These are phyloP conservation scores for Vulpes lagopus DNA, from an alignment of 2,113 vertebrate genomes.

Conservation along the genomic window DNA sequence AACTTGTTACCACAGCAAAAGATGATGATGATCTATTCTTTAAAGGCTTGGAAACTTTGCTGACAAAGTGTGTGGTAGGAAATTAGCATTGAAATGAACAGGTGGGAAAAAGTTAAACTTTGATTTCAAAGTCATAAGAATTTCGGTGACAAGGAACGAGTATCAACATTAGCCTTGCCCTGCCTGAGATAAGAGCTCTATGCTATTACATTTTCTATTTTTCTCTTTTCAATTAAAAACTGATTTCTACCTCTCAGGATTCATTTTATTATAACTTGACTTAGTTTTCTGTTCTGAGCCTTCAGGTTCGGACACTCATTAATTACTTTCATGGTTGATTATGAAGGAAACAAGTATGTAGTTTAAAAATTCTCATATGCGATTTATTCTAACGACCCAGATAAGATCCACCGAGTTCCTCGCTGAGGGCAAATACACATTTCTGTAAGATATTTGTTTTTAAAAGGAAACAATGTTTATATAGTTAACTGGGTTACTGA, in stretches of 20 bases:
- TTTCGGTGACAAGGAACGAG: not conserved
- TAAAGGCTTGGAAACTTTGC: not conserved
- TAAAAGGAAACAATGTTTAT: conserved; percentile 27
- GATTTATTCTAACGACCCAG: conserved; percentile 44
- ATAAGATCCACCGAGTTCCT: not conserved
- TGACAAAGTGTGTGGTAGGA: not conserved
- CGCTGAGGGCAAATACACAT: conserved; percentile 40
- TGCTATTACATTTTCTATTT: not conserved
- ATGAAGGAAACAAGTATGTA: not conserved
- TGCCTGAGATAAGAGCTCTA: not conserved
- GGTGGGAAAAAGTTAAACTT: not conserved
- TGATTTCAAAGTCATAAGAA: conserved; percentile 28
- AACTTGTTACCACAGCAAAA: not conserved
- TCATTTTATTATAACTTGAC: not conserved
- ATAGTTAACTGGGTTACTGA: conserved; percentile 49
- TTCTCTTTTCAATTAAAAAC: conserved; percentile 33
- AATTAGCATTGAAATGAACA: not conserved
- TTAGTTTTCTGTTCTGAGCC: not conserved
- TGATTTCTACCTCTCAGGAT: not conserved
- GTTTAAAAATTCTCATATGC: conserved; percentile 49
- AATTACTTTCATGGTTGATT: not conserved
- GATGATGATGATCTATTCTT: not conserved
- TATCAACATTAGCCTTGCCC: not conserved
- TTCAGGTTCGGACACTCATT: not conserved
- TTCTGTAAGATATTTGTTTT: conserved; percentile 55